A percentile compares a stretch with the other conserved stretches of the same genome.
Evolutionary conservation across 2,888 invertebrate species (phyloP).

Genomic region (Dermolepida albohirtum): DNA sequence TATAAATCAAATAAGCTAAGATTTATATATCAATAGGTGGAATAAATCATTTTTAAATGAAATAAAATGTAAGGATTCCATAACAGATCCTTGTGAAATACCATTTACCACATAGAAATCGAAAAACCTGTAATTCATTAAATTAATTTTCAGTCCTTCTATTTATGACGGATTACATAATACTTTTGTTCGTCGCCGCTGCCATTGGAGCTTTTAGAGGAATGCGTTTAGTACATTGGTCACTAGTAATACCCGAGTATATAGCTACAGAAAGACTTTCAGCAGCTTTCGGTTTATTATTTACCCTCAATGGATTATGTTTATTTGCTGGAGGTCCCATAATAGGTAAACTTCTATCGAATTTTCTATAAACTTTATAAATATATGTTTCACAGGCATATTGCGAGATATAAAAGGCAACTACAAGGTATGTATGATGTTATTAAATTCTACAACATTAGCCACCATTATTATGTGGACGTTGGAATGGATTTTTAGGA

Average conservation of each 20-base stretch:
- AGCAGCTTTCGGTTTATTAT: conserved; percentile 74
- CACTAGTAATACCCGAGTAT: conserved; percentile 72
- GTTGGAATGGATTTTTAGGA: conserved; percentile 24
- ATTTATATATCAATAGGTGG: too few species aligned
- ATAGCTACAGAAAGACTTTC: conserved; percentile 73
- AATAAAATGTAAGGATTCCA: too few species aligned
- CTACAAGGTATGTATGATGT: conserved; percentile 25
- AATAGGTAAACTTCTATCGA: conserved; percentile 65
- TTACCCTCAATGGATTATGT: conserved; percentile 72
- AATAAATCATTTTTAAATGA: too few species aligned
- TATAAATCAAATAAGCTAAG: too few species aligned
- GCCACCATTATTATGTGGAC: conserved; percentile 23
- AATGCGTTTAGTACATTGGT: conserved; percentile 73
- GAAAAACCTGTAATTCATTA: too few species aligned
- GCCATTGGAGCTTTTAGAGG: conserved; percentile 74
- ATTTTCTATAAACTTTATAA: background rate
- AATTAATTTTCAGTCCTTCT: conserved; percentile 59
- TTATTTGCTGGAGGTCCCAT: conserved; percentile 70
- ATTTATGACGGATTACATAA: conserved; percentile 49
- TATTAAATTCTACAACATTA: conserved; percentile 29
- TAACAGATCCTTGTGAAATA: too few species aligned
- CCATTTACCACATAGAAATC: too few species aligned
- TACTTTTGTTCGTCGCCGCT: conserved; percentile 65
- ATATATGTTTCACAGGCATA: conserved; percentile 8
- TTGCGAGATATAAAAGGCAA: conserved; percentile 31